Base-by-base conservation (phyloP, 2,113 vertebrate genomes). In the Ceyx cyanopectus region DNA sequence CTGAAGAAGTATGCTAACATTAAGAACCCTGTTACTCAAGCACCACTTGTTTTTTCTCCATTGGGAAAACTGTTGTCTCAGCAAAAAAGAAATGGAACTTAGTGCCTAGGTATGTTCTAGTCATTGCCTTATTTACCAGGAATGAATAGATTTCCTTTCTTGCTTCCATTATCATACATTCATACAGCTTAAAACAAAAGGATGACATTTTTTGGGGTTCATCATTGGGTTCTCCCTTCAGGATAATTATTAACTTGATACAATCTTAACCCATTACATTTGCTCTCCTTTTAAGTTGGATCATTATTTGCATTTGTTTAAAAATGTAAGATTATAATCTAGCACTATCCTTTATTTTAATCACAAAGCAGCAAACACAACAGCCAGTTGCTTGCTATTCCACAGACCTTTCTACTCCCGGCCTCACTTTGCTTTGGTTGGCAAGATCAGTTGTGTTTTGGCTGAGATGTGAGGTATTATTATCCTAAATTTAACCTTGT, bases 1-100 rank as follows among this genome's bases (percentile, higher is more conserved):
- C 66, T 67, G 53, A 95, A 94, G 19, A 91, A 70, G 45, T 83
- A 89, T 20, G 60, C 13, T 87, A 85, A 82, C 76, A 85, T 68
- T 73, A 90, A 91, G 69, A 90, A 86, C 40, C 5, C 22, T 79
- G 29, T 21, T 73, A 46, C 76, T 87, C 81, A 57, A 91, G 63
- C 77, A 68, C 56, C 51, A 90, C 77, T 43, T 85, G 20, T 63
- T 92, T 88, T 60, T 92, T 81, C n/a, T 84, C 22, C n/a, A 46
- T 9, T 70, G 51, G 63, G 48, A 93, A 80, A 93, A 77, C 17
- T 63, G 76, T 34, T 46, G 37, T 88, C 62, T 90, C 40, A 54
- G 51, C 23, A 65, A 63, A 91, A 37, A 92, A 70, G 8, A 91
- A 63, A 30, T 79, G 63, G 65, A 30, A 69, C n/a, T 63, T 89